phyloP scores from a whole-genome alignment of 2,113 vertebrate species.

The Ptyas mucosa region DNA sequence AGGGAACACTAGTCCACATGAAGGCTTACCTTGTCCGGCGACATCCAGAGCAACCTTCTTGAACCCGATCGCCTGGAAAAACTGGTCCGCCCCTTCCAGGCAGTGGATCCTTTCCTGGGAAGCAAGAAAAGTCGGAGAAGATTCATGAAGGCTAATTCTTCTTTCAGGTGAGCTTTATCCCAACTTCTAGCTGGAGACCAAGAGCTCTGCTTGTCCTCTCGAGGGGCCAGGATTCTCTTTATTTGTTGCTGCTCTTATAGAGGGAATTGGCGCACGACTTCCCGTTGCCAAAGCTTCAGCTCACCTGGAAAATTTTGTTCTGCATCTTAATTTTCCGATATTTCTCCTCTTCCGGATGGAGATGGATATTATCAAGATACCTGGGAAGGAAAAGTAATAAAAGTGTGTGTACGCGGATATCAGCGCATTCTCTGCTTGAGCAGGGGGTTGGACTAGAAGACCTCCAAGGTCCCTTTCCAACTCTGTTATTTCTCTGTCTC shows the following conservation, averaged over 20 bases:
- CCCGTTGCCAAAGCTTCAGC: background rate
- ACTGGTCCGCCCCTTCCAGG: constrained; percentile 83
- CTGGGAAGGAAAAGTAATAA: constrained; percentile 54
- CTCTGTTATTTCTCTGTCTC: background rate
- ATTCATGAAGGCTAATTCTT: background rate
- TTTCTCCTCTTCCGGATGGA: constrained; percentile 89
- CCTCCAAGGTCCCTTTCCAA: background rate
- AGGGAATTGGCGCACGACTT: background rate
- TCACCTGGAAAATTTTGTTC: constrained; percentile 94
- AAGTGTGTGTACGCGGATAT: background rate
- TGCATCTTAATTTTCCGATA: constrained; percentile 89
- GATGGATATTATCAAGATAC: constrained; percentile 91
- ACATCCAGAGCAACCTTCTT: constrained; percentile 71
- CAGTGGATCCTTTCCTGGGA: constrained; percentile 82
- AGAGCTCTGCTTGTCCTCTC: background rate
- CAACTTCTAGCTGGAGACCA: background rate
- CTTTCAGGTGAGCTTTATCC: background rate
- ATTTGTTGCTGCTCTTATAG: background rate
- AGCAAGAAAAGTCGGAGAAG: background rate
- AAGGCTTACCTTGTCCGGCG: constrained; percentile 78
- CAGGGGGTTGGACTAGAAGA: background rate
- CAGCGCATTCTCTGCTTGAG: background rate
- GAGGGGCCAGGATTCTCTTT: background rate
- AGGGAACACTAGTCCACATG: background rate
- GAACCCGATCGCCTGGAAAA: constrained; percentile 87